These are phyloP conservation scores for Melanitta fusca DNA, from an alignment of 2,797 vertebrate species.

Conservation along the genomic window DNA sequence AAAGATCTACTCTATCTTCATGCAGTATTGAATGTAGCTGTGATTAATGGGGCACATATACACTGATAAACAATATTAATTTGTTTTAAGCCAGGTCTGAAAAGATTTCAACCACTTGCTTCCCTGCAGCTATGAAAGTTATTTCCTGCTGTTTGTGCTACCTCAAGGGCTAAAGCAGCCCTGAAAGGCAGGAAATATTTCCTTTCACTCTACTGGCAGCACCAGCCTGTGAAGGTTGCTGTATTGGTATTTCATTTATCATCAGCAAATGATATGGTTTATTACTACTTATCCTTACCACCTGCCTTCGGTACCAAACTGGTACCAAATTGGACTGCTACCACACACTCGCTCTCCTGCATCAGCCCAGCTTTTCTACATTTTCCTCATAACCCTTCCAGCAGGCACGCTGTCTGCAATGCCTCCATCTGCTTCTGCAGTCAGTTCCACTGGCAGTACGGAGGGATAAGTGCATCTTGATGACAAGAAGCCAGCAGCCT, in stretches of 20 bases:
- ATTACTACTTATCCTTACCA: conserved; percentile 11
- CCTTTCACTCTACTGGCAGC: neutral
- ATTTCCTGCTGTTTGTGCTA: conserved; percentile 43
- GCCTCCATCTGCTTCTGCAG: neutral
- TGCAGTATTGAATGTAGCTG: conserved; percentile 33
- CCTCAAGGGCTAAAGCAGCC: conserved; percentile 34
- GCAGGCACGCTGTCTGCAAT: neutral
- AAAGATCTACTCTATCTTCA: conserved; percentile 58
- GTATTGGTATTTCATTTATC: conserved; percentile 47
- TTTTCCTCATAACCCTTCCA: neutral
- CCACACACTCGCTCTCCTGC: neutral
- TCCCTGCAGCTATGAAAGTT: conserved; percentile 31
- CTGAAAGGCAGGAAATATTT: conserved; percentile 58
- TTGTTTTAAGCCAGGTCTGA: conserved; percentile 67
- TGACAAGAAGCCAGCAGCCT: neutral
- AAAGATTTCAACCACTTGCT: conserved; percentile 47
- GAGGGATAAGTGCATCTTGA: neutral
- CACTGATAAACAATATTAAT: conserved; percentile 67
- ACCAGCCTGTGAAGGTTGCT: neutral
- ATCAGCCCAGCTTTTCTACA: neutral
- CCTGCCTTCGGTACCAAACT: neutral
- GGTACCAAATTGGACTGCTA: neutral
- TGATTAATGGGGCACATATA: conserved; percentile 63
- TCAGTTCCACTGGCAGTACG: neutral
- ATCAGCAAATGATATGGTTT: conserved; percentile 11